Evolutionary conservation across 2,888 invertebrate genomes (phyloP), one percentile per base, ranked within the genome.

Genomic region (Camponotus fellah): DNA sequence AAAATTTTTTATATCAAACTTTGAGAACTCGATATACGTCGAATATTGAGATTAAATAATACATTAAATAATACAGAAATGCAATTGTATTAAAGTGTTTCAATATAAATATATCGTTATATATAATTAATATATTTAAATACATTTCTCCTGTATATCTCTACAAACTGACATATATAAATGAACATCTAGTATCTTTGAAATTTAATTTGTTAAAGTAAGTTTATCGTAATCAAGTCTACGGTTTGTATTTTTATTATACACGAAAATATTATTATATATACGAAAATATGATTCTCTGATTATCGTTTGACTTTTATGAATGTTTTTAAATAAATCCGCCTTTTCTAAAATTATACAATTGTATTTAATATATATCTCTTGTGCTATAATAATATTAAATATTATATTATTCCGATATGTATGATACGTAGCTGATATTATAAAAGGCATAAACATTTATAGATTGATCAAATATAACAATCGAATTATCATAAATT

Each of bases 121-220:
- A 68, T 5, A 49, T 32, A 32, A 17, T 21, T 46, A 26, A 46
- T 65, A 14, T 3, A 3, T 17, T 9, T 34, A 49, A 49, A 26
- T 68, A 26, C 49, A 1, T 17, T 32, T 17, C 10, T 8, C 2
- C 9, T 58, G 3, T 56, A 12, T 46, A 46, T 14, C 3, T 14
- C 3, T 14, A 46, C 0, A 49, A 49, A 17, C 8, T 49, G 49
- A 2, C 8, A n/a, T 8, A 68, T 14, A 26, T 12, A 14, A 69
- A 8, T 26, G 26, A 26, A 26, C 26, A 0, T 26, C 26, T 26
- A 26, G 9, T 14, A 14, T 71, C 2, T 8, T 56, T 37, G 4
- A 37, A 71, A 37, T 37, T 71, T 56, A 71, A 71, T 53, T 71
- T 53, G 4, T 12, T 21, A 56, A 72, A 40, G 21, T 26, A 58